Evolutionary conservation across 2,113 vertebrate genomes (phyloP).

Genomic region (Dolichallabes microphthalmus): DNA sequence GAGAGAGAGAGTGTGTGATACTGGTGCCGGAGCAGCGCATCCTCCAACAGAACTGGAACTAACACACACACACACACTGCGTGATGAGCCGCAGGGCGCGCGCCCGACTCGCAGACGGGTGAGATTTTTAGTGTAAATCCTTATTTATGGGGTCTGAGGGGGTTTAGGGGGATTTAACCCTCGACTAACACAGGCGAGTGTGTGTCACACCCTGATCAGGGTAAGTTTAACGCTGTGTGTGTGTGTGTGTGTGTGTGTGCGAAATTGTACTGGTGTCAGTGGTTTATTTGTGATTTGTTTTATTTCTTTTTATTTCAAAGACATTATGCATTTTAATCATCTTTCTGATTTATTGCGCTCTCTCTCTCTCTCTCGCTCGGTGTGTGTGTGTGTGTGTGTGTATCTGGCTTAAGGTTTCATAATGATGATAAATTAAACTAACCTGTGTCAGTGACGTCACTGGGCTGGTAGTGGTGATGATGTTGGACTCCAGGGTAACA

Average conservation of each 20-base stretch:
- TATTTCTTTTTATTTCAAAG: background rate
- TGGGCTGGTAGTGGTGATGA: background rate
- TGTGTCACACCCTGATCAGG: background rate
- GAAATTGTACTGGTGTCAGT: background rate
- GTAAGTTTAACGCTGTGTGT: slow-evolving; percentile 6
- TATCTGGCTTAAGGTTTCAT: background rate
- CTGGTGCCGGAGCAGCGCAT: background rate
- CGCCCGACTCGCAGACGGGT: background rate
- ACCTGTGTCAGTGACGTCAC: background rate
- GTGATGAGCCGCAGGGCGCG: background rate
- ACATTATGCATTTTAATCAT: background rate
- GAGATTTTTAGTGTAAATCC: background rate
- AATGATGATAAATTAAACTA: background rate
- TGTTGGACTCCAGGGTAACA: background rate
- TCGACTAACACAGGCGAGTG: background rate
- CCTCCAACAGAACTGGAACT: background rate
- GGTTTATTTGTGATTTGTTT: background rate
- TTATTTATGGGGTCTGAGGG: no score
- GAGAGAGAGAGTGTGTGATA: background rate
- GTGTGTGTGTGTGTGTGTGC: background rate
- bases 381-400: background rate
- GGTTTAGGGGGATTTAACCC: background rate
- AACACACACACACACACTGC: background rate
- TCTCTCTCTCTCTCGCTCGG: background rate
- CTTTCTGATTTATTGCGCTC: background rate